Conservation (phyloP, 1,140 invertebrate genomes). For the Drosophila cardini region DNA sequence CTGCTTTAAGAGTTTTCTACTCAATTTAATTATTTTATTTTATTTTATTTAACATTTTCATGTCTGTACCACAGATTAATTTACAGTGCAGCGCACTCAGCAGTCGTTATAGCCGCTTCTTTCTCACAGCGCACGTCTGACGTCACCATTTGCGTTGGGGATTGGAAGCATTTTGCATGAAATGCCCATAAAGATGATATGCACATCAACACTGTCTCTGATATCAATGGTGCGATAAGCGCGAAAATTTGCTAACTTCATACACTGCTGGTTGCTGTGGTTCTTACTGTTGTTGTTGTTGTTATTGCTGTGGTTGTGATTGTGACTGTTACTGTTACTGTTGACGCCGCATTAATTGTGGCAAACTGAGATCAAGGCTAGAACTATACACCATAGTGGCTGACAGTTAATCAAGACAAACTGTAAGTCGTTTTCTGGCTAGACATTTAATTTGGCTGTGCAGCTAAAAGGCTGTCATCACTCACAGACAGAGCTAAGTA, state of each 20-base stretch:
- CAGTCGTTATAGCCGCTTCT: conserved; percentile 2
- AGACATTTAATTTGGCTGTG: conserved; percentile 76
- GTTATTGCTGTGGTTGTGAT: not conserved
- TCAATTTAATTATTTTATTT: not conserved
- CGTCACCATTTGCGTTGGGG: conserved; percentile 24
- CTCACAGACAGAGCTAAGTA: conserved; percentile 42
- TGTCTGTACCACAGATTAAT: too few relatives aligned
- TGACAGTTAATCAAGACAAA: conserved; percentile 64
- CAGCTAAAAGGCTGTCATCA: conserved; percentile 78
- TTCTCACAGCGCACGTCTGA: not conserved
- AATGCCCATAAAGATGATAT: conserved; percentile 82
- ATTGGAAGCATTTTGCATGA: conserved; percentile 79
- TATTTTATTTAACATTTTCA: not conserved
- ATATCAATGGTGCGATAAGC: conserved; percentile 66
- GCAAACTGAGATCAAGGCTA: conserved; percentile 33
- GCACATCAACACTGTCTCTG: conserved; percentile 73
- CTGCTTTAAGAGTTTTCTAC: too few relatives aligned
- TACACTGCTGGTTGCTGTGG: not conserved
- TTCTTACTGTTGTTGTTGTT: conserved; percentile 1
- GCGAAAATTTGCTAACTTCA: conserved; percentile 62
- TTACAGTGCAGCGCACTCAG: conserved; percentile 1
- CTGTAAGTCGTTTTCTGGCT: conserved; percentile 37
- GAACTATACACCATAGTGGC: not conserved
- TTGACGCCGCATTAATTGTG: conserved; percentile 27
- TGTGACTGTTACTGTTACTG: conserved; percentile 6